Evolutionary conservation across 2,113 vertebrate species (phyloP), one percentile per base, ranked within the genome.

Genomic region (Cariama cristata): DNA sequence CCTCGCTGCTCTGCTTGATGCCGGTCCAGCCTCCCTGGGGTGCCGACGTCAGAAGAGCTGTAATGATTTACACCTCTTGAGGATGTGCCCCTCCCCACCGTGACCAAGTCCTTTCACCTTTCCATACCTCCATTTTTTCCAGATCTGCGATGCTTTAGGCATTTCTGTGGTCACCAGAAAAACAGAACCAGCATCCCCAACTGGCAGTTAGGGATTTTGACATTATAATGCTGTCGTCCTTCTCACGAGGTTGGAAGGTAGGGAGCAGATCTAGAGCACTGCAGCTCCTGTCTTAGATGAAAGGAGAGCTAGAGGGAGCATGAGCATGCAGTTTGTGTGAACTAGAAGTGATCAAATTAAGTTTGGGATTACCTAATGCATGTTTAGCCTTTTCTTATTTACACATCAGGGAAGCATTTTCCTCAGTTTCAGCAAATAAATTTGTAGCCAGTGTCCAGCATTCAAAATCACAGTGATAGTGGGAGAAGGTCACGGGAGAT

Each of bases 351-450:
- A n/a, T 69, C 71, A 45, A 74, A 63, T 72, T 69, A 75, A 91
- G 76, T 74, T 56, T 63, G 38, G 47, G 88, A 93, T 97, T 95
- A 93, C 82, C 40, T 95, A 86, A 86, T 63, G 30, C 67, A 12
- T 83, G 14, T 71, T 90, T 73, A 80, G 63, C 63, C 28, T 94
- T 93, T 71, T 94, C n/a, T 77, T 95, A 67, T 96, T 97, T 94
- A 69, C 90, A 86, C 92, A 95, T 95, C 79, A 91, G 89, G 84
- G 93, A 93, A 93, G 17, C 81, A 96, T 97, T 95, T 92, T 96
- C 79, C 67, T 91, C 93, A 85, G 75, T 90, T 96, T 94, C 86
- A 90, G 64, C 62, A 64, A 32, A 92, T 95, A 87, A 72, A 82
- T 85, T 91, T 86, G 73, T 52, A 91, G 62, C 42, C 45, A 9